A percentile compares a stretch with the other conserved stretches of the same genome.
Evolutionary conservation across 2,113 vertebrate genomes (phyloP).

Genomic region (Ptyas mucosa): DNA sequence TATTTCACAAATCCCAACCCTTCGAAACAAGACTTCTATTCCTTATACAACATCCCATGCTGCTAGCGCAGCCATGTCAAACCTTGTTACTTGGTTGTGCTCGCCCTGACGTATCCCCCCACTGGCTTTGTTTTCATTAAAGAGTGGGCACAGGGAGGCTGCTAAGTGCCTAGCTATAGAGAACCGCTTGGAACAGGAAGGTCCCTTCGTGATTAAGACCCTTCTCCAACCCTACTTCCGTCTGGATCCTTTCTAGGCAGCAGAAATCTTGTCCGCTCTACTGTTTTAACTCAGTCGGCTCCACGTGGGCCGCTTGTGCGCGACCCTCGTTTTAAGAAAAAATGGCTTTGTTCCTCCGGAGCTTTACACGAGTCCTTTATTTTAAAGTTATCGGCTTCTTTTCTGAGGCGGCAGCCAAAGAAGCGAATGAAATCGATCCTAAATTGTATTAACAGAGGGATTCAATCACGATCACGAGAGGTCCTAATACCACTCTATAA

Average conservation of each 20-base stretch:
- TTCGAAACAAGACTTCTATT: neutral
- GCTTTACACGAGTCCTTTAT: neutral
- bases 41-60: neutral
- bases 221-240: slow-evolving; percentile 6
- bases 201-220: slow-evolving; percentile 11
- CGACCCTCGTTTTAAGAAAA: neutral
- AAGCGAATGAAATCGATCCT: too few species aligned
- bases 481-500: too few species aligned
- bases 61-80: neutral
- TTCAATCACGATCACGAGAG: too few species aligned
- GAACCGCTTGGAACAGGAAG: slow-evolving; percentile 23
- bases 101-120: too few species aligned
- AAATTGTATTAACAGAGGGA: too few species aligned
- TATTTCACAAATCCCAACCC: neutral
- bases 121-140: slow-evolving; percentile 18
- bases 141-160: slow-evolving; percentile 15
- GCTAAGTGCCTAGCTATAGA: neutral
- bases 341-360: neutral
- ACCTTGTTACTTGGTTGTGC: neutral
- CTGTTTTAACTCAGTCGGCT: slow-evolving; percentile 24
- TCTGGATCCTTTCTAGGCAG: slow-evolving; percentile 11
- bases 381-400: neutral
- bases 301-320: neutral
- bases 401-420: neutral
- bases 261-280: neutral